Base-by-base conservation (phyloP, 2,888 invertebrate genomes). In the Catotricha subobsoleta region DNA sequence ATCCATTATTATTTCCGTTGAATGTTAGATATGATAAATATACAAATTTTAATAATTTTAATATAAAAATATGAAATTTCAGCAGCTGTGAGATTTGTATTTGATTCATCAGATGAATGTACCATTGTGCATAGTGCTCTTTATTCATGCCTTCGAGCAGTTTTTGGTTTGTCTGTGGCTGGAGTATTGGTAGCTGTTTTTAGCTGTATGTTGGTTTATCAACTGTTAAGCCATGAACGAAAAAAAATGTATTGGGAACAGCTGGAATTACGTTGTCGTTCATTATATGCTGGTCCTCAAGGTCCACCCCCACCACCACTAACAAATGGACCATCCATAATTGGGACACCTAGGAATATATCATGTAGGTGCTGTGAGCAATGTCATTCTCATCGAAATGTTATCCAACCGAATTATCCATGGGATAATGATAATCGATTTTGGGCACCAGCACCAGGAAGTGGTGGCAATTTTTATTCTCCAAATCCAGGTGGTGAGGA, bases 231-330 rank as follows among this genome's bases (percentile, higher is more conserved):
- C 49, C 90, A 90, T 56, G 90, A 90, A 62, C 78, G 84, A 46
- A 90, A 90, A 67, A 90, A 88, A 64, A 87, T 86, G 80, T 90
- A 90, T 59, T 90, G 90, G 88, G 87, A 87, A 52, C 87, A 90
- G 63, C 56, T 90, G 59, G 88, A 88, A 57, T 60, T 87, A 40
- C 68, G 86, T 43, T 83, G 88, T 57, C 68, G 87, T 45, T 81
- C 84, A 1, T 60, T 88, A 43, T 86, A 86, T 52, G 52, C 51
- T 48, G 63, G 56, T 49, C 66, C 55, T 46, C 58, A 58, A 15
- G 43, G 44, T 10, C 42, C 44, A 6, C 43, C 44, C 16, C 41
- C 43, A 10, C 38, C 44, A 20, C 39, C 35, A 18, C 41, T 38
- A n/a, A 25, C 45, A 1, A 45, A 45, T 10, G 66, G 64, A 10